Evolutionary conservation across 2,888 invertebrate species (phyloP), one percentile per base, ranked within the genome.

Genomic region (Bibio marci): DNA sequence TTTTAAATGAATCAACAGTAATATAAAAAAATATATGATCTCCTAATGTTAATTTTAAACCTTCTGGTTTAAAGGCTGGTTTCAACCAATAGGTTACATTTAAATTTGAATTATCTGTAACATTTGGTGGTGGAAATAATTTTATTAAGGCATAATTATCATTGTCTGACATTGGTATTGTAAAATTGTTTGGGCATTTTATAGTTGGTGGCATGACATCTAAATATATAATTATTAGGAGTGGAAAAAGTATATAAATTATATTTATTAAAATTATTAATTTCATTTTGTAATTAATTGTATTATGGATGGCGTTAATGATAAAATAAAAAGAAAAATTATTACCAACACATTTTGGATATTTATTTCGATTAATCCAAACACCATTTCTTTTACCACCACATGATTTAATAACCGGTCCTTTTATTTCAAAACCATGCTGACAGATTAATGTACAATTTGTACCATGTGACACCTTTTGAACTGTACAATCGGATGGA

Each of bases 1-100:
- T 78, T 31, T 67, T 65, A 41, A 64, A 67, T 2, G 62, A 53
- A 55, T 79, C 78, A 47, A 70, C 69, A 0, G 76, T 75, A 11
- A 66, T 63, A 52, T 76, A 77, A 1, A 65, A 67, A n/a, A 79
- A 64, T 11, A 54, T 55, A 4, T 70, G 71, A 17, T 53, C 52
- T 1, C 76, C 77, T 45, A 76, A 69, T 43, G 66, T 66, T 35
- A 74, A 66, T 48, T 65, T 66, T 35, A 69, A 52, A 11, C 54
- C 50, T 14, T 56, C 47, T 35, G 58, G 56, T 30, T 57, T 58
- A 4, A 75, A 57, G 12, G 69, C 65, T 2, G 77, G 76, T 44
- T 71, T 66, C 17, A 66, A 65, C 63, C 73, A 72, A 30, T 73
- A 48, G 0, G 62, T 59, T 1, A 73, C 66, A 14, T 64, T 56